Percentiles rank a stretch among this genome's conserved stretches.
phyloP scores from a whole-genome alignment of 2,113 vertebrate species.

The Cercopithecus mona region DNA sequence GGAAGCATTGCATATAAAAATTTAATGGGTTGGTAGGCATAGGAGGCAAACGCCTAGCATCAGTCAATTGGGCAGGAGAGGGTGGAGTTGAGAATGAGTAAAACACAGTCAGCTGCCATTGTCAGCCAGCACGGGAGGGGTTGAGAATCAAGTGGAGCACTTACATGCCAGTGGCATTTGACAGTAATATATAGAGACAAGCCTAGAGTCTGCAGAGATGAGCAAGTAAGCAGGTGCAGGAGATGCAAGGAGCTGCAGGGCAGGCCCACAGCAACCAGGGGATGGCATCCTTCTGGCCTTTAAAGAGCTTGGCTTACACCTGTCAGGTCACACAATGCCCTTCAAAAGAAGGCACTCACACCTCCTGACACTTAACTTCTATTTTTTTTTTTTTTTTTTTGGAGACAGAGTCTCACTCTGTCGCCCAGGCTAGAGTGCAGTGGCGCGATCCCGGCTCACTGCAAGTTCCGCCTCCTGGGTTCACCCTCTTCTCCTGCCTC shows the following conservation, averaged over 20 bases:
- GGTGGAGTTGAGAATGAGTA: slow-evolving; percentile 42
- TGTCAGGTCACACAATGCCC: background rate
- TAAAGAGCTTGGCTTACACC: background rate
- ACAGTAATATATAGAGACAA: background rate
- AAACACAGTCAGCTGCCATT: background rate
- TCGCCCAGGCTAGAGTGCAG: no score
- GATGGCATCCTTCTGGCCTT: background rate
- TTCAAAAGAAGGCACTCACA: background rate
- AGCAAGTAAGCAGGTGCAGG: background rate
- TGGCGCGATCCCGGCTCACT: no score
- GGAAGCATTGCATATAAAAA: background rate
- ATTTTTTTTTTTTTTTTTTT: no score
- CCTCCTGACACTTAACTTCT: background rate
- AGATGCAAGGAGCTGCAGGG: background rate
- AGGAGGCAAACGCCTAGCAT: background rate
- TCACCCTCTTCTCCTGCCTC: no score
- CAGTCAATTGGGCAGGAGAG: slow-evolving; percentile 14
- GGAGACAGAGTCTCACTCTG: no score
- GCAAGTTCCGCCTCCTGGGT: no score
- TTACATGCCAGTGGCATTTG: background rate
- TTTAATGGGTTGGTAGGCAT: background rate
- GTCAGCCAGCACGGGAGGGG: background rate
- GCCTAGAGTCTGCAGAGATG: background rate
- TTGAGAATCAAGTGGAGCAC: background rate
- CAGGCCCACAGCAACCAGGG: rapidly evolving